Percentiles rank a stretch among this genome's conserved stretches.
Conservation (phyloP, 2,888 invertebrate genomes). For the Alviniconcha strummeri region DNA sequence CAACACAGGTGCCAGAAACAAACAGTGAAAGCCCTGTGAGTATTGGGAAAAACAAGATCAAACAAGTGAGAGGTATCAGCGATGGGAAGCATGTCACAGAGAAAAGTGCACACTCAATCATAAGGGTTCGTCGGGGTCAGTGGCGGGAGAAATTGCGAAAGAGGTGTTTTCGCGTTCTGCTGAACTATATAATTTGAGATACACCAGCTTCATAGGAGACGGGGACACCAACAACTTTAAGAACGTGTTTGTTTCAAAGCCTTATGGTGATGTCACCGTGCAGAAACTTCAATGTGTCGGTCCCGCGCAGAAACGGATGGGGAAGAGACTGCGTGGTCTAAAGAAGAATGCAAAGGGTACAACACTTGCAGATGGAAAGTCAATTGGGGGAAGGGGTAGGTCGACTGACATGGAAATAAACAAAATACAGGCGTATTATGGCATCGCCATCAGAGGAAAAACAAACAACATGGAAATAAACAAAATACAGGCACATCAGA, state of each 20-base stretch:
- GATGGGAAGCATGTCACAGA: neutral
- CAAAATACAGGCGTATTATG: conserved; percentile 8
- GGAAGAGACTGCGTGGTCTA: conserved; percentile 2
- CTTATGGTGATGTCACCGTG: conserved; percentile 5
- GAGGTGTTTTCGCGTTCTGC: neutral
- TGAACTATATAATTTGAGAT: neutral
- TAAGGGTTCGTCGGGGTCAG: conserved; percentile 2
- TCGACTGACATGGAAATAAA: neutral
- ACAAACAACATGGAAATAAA: too few species aligned
- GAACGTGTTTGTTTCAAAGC: neutral
- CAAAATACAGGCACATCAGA: too few species aligned
- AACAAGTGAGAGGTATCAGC: neutral
- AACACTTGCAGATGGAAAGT: conserved; percentile 5
- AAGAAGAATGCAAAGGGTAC: neutral
- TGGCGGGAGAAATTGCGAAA: neutral
- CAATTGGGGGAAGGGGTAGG: neutral
- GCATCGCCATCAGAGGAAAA: neutral
- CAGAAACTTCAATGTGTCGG: conserved; percentile 21
- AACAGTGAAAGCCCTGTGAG: conserved; percentile 14
- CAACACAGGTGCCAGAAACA: neutral
- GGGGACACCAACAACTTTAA: conserved; percentile 19
- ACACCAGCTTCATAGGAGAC: conserved; percentile 23
- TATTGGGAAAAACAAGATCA: conserved; percentile 13
- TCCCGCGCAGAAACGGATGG: conserved; percentile 19
- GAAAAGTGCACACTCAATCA: conserved; percentile 1